Evolutionary conservation across 2,888 invertebrate genomes (phyloP), one percentile per base, ranked within the genome.

Genomic region (Diploptera punctata): DNA sequence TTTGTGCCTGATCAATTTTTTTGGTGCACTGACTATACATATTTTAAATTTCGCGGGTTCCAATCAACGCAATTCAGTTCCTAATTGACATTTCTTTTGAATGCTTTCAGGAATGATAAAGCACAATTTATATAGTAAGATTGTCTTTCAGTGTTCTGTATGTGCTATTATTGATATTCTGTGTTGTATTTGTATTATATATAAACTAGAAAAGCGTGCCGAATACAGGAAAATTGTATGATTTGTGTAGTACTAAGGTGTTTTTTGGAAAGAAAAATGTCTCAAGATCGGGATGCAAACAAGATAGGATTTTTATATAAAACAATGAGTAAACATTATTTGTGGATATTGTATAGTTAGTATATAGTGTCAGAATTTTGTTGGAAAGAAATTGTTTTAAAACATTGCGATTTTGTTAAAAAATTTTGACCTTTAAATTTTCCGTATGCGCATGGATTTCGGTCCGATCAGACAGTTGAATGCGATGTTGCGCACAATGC

Each of bases 291-390:
- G 26, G 65, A 65, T 44, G 65, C 26, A 29, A 33, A 65, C 3
- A n/a, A 65, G 24, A 65, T 65, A 44, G 65, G 65, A 43, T 65
- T 65, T 65, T 38, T 65, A 19, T 65, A 44, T 26, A 65, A 29
- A 65, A 65, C 65, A 65, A 65, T 65, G 65, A 33, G 65, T 65
- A 33, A 26, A 44, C 47, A 57, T 1, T 16, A 16, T 29, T n/a
- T 29, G n/a, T 13, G 16, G 16, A 3, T 57, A n/a, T 29, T 2
- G 16, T 24, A 57, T 4, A n/a, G 29, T 7, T 10, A 4, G 2
- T 57, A 29, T 29, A n/a, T n/a, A 57, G 16, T 29, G 29, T 2
- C 26, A 29, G 16, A 4, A 16, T 29, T 16, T 57, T 29, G 29
- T 4, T 29, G 13, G 10, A 47, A 44, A 24, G 29, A 44, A 65